phyloP scores from a whole-genome alignment of 2,888 invertebrate genomes.

The Ceriagrion tenellum region DNA sequence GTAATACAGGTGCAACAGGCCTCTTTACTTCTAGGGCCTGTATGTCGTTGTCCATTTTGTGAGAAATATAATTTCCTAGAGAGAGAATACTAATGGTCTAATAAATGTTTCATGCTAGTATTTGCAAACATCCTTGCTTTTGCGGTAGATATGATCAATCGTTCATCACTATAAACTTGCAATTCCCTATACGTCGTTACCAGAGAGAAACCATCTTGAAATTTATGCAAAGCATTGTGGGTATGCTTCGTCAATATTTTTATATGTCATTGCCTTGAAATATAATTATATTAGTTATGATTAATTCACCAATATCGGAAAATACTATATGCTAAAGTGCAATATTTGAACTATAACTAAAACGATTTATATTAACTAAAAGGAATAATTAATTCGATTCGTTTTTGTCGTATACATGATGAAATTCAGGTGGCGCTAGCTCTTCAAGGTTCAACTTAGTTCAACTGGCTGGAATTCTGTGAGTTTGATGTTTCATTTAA shows the following conservation, averaged over 20 bases:
- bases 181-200: slow-evolving; percentile 64
- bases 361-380: background rate
- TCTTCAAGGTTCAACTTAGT: background rate
- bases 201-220: slow-evolving; percentile 70
- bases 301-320: slow-evolving; percentile 6
- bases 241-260: slow-evolving; percentile 68
- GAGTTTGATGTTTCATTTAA: background rate
- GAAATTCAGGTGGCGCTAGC: slow-evolving; percentile 11
- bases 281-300: slow-evolving; percentile 42
- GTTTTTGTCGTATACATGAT: background rate
- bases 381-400: slow-evolving; percentile 62
- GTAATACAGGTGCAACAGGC: slow-evolving; percentile 70
- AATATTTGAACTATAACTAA: background rate
- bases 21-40: slow-evolving; percentile 70
- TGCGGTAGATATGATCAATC: slow-evolving; percentile 2
- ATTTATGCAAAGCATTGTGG: slow-evolving; percentile 68
- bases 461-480: background rate
- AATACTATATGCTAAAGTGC: background rate
- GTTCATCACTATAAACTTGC: slow-evolving; percentile 21
- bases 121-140: slow-evolving; percentile 30
- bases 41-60: slow-evolving; percentile 70
- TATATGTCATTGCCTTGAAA: slow-evolving; percentile 63
- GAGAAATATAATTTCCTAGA: background rate
- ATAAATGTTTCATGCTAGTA: slow-evolving; percentile 42
- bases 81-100: slow-evolving; percentile 44